Base-by-base conservation (phyloP, 2,888 invertebrate genomes). In the Brachycybe producta region DNA sequence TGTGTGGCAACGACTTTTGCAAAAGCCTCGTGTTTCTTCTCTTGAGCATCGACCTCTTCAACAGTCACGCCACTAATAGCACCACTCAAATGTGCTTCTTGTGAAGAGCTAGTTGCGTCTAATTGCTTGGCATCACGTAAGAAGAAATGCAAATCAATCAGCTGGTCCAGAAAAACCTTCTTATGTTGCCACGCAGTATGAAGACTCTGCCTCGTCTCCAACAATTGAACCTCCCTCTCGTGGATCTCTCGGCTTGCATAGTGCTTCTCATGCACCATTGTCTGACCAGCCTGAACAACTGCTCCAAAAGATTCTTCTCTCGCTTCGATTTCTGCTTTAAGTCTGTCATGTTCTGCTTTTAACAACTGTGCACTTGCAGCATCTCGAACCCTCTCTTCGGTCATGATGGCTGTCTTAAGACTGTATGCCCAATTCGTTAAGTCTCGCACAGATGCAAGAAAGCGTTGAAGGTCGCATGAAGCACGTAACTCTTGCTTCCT, bases 21-120 rank as follows among this genome's bases (percentile, higher is more conserved):
- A 65, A 97, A 94, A 2, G 87, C 91, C 59, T 91, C 92, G 60
- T 95, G 92, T 63, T 90, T 90, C 70, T 88, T 90, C 24, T 87
- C 76, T 62, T 85, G 80, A 36, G 81, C 82, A 59, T 86, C 84
- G 0, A 95, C 91, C 64, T 88, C 87, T 62, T 94, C 91, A 32
- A 73, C 67, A 3, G 64, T 63, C 3, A 58, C 60, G 13, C 65
- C 65, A 24, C 62, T 54, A 45, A 67, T 67, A 23, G 57, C 57
- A 41, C 60, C 61, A 5, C 59, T 55, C 28, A 69, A 54, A 21
- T 64, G 62, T 19, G 62, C 63, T 67, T 94, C 91, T 68, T 95
- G 94, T 0, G 85, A 78, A 13, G 81, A 80, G 54, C 90, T 86
- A 13, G 86, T 75, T 56, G 87, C 84, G 63, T 92, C 86, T 53